A percentile compares a stretch with the other conserved stretches of the same genome.
phyloP scores from a whole-genome alignment of 35 echinoderm and acorn worm species.

The Ophiothrix spiculata region DNA sequence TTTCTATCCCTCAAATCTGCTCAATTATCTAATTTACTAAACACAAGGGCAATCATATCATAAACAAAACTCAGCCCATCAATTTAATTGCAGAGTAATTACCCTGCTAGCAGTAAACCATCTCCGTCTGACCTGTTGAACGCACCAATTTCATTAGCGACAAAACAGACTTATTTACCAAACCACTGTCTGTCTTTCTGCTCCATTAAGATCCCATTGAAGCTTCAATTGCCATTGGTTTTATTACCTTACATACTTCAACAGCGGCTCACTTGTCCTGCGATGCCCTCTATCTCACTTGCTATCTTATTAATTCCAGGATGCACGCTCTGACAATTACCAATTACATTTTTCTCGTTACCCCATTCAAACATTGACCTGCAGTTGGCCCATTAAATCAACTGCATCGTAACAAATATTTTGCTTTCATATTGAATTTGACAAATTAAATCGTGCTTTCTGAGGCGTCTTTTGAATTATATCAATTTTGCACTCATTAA shows the following conservation, averaged over 20 bases:
- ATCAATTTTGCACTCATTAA: too few relatives aligned
- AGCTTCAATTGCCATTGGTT: not conserved
- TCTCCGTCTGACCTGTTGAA: not conserved
- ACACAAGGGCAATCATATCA: too few relatives aligned
- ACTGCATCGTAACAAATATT: too few relatives aligned
- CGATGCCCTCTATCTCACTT: not conserved
- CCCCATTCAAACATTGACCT: too few relatives aligned
- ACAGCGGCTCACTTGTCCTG: too few relatives aligned
- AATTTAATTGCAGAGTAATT: not conserved
- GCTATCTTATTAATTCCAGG: not conserved
- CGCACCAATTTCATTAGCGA: not conserved
- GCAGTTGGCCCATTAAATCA: too few relatives aligned
- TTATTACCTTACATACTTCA: not conserved
- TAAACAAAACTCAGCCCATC: too few relatives aligned
- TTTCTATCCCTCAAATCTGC: too few relatives aligned
- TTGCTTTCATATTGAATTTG: too few relatives aligned
- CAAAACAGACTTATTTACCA: not conserved
- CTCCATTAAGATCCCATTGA: not conserved
- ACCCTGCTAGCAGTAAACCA: not conserved
- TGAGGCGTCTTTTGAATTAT: too few relatives aligned
- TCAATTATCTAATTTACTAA: too few relatives aligned
- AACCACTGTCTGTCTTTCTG: not conserved
- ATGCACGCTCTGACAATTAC: not conserved
- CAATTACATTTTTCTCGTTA: not conserved
- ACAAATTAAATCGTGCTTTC: too few relatives aligned